phyloP scores from a whole-genome alignment of 2,888 invertebrate genomes.

The Epinotia brunnichana region DNA sequence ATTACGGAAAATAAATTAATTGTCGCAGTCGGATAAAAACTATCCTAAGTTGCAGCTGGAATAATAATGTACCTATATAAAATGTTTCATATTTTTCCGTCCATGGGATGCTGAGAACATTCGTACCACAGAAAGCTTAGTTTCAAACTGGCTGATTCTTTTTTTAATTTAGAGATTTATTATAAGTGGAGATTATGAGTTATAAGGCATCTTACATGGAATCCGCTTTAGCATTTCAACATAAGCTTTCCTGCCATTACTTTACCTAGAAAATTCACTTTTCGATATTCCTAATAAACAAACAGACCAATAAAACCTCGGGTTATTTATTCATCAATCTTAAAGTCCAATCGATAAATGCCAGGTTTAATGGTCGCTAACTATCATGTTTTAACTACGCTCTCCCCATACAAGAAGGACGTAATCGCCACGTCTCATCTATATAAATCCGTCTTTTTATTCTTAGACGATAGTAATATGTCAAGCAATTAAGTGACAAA shows the following conservation, averaged over 20 bases:
- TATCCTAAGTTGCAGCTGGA: no score
- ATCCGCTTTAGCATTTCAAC: neutral
- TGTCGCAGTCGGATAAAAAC: no score
- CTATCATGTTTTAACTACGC: neutral
- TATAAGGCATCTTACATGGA: neutral
- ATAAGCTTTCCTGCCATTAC: neutral
- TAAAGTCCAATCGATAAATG: conserved; percentile 26
- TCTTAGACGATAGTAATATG: conserved; percentile 22
- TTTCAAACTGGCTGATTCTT: no score
- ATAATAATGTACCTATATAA: no score
- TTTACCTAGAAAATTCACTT: neutral
- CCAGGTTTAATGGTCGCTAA: conserved; percentile 13
- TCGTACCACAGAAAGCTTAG: no score
- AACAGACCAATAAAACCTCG: conserved; percentile 7
- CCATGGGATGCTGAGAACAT: no score
- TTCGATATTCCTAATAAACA: conserved; percentile 5
- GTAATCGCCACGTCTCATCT: neutral
- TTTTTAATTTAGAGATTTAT: no score
- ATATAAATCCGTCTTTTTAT: neutral
- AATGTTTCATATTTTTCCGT: no score
- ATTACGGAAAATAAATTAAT: no score
- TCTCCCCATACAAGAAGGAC: neutral
- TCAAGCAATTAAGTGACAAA: conserved; percentile 63
- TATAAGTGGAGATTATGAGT: no score
- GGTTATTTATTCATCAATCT: conserved; percentile 6